phyloP scores from a whole-genome alignment of 2,113 vertebrate species.

The Girardinichthys multiradiatus region DNA sequence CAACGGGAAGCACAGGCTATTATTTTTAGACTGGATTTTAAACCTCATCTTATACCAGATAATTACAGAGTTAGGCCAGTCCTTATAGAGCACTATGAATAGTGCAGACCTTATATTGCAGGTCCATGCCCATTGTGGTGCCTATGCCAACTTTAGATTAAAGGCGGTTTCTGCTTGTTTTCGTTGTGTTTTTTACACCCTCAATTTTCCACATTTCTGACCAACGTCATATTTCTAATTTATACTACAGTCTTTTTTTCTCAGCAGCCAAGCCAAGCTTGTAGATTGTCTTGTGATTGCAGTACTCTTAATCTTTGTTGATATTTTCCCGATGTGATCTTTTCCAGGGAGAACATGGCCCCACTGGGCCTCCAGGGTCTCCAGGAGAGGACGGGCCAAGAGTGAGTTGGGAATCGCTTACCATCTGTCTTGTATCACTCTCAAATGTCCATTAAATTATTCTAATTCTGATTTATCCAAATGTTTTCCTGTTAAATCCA shows the following conservation, averaged over 20 bases:
- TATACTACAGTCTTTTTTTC: slow-evolving; percentile 4
- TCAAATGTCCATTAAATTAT: background rate
- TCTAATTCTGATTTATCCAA: background rate
- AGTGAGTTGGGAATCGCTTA: slow-evolving; percentile 77
- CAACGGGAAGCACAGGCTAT: slow-evolving; percentile 61
- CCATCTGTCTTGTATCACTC: background rate
- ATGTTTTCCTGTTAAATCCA: slow-evolving; percentile 23
- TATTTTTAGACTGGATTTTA: slow-evolving; percentile 67
- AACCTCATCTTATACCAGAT: slow-evolving; percentile 69
- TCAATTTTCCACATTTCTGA: slow-evolving; percentile 26
- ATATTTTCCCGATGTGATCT: slow-evolving; percentile 25
- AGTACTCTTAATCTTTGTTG: slow-evolving; percentile 9
- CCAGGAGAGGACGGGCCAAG: slow-evolving; percentile 95
- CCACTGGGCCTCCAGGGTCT: slow-evolving; percentile 90
- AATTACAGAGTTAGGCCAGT: slow-evolving; percentile 73
- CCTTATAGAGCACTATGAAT: slow-evolving; percentile 65
- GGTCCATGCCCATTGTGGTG: slow-evolving; percentile 60
- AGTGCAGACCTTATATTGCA: slow-evolving; percentile 53
- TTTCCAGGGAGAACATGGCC: slow-evolving; percentile 88
- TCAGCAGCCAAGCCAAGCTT: slow-evolving; percentile 1
- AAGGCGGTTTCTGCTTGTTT: slow-evolving; percentile 45
- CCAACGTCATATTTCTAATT: background rate
- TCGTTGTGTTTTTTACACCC: slow-evolving; percentile 35
- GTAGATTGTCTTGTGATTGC: slow-evolving; percentile 12
- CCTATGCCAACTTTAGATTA: slow-evolving; percentile 55